These are phyloP conservation scores for Globodera rostochiensis DNA, from an alignment of 1,140 invertebrate genomes.

Conservation along the genomic window DNA sequence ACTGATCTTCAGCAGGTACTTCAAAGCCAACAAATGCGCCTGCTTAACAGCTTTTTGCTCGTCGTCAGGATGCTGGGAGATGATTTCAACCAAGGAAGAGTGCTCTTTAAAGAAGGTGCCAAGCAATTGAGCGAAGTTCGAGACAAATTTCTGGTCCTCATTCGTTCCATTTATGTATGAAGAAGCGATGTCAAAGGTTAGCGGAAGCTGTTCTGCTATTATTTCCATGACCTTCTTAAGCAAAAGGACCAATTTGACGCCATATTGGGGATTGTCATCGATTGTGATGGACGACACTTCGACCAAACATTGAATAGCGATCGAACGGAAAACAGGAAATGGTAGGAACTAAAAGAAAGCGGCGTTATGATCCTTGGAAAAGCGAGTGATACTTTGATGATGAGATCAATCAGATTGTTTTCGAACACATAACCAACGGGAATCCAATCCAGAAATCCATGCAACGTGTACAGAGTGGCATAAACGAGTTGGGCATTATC, in stretches of 20 bases:
- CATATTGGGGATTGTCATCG: conserved; percentile 45
- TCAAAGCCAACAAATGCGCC: conserved; percentile 68
- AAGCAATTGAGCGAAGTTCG: conserved; percentile 94
- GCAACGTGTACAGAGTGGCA: conserved; percentile 87
- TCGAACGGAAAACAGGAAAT: conserved; percentile 95
- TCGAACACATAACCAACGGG: conserved; percentile 99
- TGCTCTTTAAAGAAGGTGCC: conserved; percentile 96
- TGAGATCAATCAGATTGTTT: conserved; percentile 89
- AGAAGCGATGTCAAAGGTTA: conserved; percentile 65
- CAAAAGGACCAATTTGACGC: conserved; percentile 37
- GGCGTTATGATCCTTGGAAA: neutral
- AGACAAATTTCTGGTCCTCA: conserved; percentile 98
- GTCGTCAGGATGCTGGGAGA: conserved; percentile 16
- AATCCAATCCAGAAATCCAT: conserved; percentile 98
- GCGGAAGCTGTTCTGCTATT: conserved; percentile 32
- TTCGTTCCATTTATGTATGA: conserved; percentile 89
- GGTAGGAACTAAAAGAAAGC: conserved; percentile 80
- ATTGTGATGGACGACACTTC: conserved; percentile 76
- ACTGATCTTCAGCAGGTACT: conserved; percentile 86
- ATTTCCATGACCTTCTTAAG: conserved; percentile 50
- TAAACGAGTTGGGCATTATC: conserved; percentile 71
- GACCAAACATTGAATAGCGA: conserved; percentile 94
- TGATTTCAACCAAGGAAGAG: conserved; percentile 70
- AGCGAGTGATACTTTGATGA: conserved; percentile 71
- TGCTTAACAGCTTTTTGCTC: conserved; percentile 32